Percentiles rank a stretch among this genome's conserved stretches.
Evolutionary conservation across 1,140 invertebrate genomes (phyloP).

Genomic region (Halesus radiatus): DNA sequence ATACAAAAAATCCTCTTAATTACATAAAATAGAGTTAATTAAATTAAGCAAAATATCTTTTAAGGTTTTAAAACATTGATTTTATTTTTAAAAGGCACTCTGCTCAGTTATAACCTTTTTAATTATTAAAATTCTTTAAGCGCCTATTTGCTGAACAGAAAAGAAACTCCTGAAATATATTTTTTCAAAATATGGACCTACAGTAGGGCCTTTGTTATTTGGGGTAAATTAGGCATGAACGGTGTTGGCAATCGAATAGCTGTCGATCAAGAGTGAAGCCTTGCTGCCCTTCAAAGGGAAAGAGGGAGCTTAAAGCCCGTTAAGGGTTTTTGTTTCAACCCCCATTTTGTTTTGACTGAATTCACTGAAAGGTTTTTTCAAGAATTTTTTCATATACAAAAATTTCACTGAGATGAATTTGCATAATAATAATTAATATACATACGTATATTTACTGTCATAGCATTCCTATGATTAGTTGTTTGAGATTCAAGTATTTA

Average conservation of each 20-base stretch:
- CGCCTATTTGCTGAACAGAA: too few species aligned
- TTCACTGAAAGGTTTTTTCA: neutral
- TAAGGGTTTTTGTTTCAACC: conserved; percentile 1
- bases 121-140: too few species aligned
- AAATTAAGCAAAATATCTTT: too few species aligned
- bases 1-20: too few species aligned
- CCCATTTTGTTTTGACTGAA: neutral
- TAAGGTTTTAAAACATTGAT: too few species aligned
- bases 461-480: too few species aligned
- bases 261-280: conserved; percentile 30
- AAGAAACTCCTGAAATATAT: too few species aligned
- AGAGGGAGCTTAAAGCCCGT: conserved; percentile 7
- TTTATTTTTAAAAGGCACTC: too few species aligned
- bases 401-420: neutral
- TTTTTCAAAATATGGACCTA: neutral
- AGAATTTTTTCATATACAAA: neutral
- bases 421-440: neutral
- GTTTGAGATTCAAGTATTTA: too few species aligned
- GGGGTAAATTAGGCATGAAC: conserved; percentile 31
- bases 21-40: too few species aligned
- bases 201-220: conserved; percentile 27
- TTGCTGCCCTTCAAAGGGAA: conserved; percentile 11
- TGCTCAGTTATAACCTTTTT: too few species aligned
- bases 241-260: conserved; percentile 33
- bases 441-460: too few species aligned